These are phyloP conservation scores for Colinus virginianus DNA, from an alignment of 2,113 vertebrate species.

Conservation along the genomic window DNA sequence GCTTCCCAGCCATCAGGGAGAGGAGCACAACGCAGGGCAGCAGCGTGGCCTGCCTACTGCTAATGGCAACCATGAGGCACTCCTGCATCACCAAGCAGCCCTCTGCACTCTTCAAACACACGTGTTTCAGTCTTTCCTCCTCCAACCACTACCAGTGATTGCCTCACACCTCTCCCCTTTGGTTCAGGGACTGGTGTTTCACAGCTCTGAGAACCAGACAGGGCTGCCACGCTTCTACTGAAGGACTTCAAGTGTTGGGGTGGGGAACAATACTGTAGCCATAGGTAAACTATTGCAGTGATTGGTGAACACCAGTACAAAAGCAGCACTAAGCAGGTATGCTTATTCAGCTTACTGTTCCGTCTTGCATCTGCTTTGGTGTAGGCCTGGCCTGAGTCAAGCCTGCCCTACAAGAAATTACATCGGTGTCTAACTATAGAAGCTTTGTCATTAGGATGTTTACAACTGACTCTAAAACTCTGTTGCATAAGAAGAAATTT, in stretches of 20 bases:
- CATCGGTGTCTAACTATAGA: background rate
- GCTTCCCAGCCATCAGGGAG: background rate
- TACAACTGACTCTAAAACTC: background rate
- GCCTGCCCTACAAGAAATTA: background rate
- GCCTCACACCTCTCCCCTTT: background rate
- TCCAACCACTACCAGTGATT: background rate
- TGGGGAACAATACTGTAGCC: background rate
- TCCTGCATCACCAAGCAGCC: background rate
- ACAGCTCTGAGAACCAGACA: background rate
- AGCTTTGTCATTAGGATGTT: background rate
- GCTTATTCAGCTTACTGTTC: too few relatives aligned
- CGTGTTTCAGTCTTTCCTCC: background rate
- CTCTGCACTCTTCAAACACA: background rate
- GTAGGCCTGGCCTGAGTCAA: background rate
- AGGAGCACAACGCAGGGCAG: background rate
- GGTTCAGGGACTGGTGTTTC: background rate
- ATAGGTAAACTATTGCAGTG: background rate
- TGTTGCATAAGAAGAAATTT: conserved; percentile 11
- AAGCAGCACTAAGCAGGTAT: background rate
- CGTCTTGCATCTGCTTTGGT: background rate
- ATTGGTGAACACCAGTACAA: background rate
- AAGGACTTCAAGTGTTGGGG: background rate
- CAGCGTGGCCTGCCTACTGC: rapidly evolving
- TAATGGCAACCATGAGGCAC: background rate
- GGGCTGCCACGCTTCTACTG: background rate